These are phyloP conservation scores for Ceratina calcarata DNA, from an alignment of 1,140 invertebrate genomes.

Conservation along the genomic window DNA sequence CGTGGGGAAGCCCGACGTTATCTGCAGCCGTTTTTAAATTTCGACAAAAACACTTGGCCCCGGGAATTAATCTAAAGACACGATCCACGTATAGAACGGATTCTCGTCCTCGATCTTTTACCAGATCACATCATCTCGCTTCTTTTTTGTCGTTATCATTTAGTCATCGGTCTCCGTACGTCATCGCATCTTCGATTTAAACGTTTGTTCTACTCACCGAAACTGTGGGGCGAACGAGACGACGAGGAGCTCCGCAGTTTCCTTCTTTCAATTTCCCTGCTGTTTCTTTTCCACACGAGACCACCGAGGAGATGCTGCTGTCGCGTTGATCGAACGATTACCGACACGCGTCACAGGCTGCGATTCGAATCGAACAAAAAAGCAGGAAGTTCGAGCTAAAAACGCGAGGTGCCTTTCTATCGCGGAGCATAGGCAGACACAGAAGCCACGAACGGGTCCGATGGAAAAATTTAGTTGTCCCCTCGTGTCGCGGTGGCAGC, in stretches of 20 bases:
- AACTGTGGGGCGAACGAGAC: neutral
- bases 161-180: too few species aligned
- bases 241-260: neutral
- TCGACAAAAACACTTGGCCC: neutral
- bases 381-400: neutral
- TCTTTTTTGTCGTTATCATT: too few species aligned
- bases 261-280: neutral
- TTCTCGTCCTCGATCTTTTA: too few species aligned
- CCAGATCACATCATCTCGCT: too few species aligned
- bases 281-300: neutral
- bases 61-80: neutral
- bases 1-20: too few species aligned
- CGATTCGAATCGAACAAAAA: neutral
- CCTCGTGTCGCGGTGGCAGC: conserved; percentile 31
- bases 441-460: neutral
- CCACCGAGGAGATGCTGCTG: neutral
- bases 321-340: neutral
- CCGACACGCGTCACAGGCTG: neutral
- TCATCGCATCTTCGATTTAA: too few species aligned
- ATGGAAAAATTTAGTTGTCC: conserved; percentile 32
- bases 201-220: conserved; percentile 18
- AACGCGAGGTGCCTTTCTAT: conserved; percentile 26
- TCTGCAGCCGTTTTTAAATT: neutral
- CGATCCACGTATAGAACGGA: too few species aligned
- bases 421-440: conserved; percentile 26